phyloP scores from a whole-genome alignment of 2,888 invertebrate species.

The Calameuta pallipes region DNA sequence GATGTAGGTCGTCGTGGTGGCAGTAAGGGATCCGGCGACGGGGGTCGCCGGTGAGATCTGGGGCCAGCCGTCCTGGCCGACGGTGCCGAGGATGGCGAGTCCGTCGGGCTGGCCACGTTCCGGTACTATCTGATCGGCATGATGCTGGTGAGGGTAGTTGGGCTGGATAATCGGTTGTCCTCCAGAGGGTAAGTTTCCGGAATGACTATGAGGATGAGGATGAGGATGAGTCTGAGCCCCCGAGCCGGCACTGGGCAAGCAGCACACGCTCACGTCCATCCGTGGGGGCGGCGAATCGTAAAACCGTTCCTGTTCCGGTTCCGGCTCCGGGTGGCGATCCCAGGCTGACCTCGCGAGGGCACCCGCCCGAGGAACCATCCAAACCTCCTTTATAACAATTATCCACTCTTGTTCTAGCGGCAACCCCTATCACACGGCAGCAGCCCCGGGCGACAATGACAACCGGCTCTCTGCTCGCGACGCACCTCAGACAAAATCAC shows the following conservation, averaged over 20 bases:
- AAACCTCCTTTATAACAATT: background rate
- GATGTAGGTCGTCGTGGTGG: constrained; percentile 59
- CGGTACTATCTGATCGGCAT: constrained; percentile 64
- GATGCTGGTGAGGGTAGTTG: constrained; percentile 56
- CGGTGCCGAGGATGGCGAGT: constrained; percentile 52
- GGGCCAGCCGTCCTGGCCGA: constrained; percentile 53
- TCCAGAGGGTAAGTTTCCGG: constrained; percentile 46
- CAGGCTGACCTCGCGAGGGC: constrained; percentile 54
- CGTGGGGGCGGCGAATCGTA: constrained; percentile 63
- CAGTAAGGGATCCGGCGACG: constrained; percentile 26
- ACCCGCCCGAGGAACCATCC: constrained; percentile 50
- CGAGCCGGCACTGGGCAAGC: constrained; percentile 61
- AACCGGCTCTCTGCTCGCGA: too few relatives aligned
- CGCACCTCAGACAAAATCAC: too few relatives aligned
- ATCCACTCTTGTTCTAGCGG: too few relatives aligned
- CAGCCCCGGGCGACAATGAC: too few relatives aligned
- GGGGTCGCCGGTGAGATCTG: constrained; percentile 45
- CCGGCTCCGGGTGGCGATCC: constrained; percentile 49
- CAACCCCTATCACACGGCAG: too few relatives aligned
- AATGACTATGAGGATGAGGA: constrained; percentile 33
- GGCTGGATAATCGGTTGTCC: constrained; percentile 52
- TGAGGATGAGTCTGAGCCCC: constrained; percentile 49
- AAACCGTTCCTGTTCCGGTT: constrained; percentile 57
- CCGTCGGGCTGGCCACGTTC: constrained; percentile 59
- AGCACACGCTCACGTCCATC: constrained; percentile 65